Evolutionary conservation across 2,797 vertebrate genomes (phyloP).

Genomic region (Pangasius sanitwongsei): DNA sequence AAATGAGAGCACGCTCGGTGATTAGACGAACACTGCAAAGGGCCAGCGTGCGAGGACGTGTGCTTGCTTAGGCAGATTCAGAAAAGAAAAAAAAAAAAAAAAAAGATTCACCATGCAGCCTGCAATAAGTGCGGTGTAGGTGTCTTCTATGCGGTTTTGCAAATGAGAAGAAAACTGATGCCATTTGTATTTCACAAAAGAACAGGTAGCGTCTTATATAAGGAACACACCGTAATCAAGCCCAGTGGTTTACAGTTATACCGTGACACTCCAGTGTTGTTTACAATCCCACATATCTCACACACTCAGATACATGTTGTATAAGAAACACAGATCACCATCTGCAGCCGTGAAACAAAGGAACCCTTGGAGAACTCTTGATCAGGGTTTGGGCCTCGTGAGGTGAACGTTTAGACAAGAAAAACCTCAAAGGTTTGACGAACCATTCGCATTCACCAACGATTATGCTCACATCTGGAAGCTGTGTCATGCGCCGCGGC

Average conservation of each 20-base stretch:
- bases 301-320: background rate
- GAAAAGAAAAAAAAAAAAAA: background rate
- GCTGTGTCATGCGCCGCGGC: conserved; percentile 7
- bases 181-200: conserved; percentile 15
- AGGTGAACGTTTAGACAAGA: background rate
- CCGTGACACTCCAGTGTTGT: conserved; percentile 16
- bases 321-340: conserved; percentile 27
- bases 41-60: conserved; percentile 50
- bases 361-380: background rate
- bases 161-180: conserved; percentile 27
- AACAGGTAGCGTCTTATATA: conserved; percentile 12
- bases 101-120: background rate
- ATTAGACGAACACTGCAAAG: conserved; percentile 88
- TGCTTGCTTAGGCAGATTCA: conserved; percentile 48
- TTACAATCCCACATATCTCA: conserved; percentile 29
- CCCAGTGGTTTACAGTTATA: conserved; percentile 14
- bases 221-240: conserved; percentile 1
- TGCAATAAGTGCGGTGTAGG: background rate
- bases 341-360: conserved; percentile 5
- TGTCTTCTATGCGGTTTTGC: conserved; percentile 15
- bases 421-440: conserved; percentile 26
- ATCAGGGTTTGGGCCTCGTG: conserved; percentile 2
- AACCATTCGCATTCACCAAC: background rate
- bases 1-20: conserved; percentile 99
- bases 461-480: conserved; percentile 35